Percentiles rank a stretch among this genome's conserved stretches.
Evolutionary conservation across 2,797 vertebrate species (phyloP).

Genomic region (Oreochromis grahami): DNA sequence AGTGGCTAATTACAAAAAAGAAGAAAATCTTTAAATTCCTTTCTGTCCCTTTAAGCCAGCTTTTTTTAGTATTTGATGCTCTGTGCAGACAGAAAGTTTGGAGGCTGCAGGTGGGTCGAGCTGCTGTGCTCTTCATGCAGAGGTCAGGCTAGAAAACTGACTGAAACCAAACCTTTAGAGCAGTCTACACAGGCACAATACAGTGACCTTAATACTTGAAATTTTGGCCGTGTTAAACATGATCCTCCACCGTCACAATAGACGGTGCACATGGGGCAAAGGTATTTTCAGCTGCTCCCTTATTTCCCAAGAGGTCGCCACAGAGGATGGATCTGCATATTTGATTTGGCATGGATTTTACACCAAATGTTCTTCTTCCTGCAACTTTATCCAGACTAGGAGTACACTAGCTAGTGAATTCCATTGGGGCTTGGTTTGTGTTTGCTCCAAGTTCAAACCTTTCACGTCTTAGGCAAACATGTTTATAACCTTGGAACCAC

Average conservation of each 20-base stretch:
- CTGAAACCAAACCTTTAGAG: not conserved
- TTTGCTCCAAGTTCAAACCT: not conserved
- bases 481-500: not conserved
- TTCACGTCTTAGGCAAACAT: not conserved
- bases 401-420: not conserved
- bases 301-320: not conserved
- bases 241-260: not conserved
- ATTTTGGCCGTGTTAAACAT: no score
- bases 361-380: not conserved
- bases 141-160: not conserved
- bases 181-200: not conserved
- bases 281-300: not conserved
- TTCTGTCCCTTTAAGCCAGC: not conserved
- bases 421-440: not conserved
- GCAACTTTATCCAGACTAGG: not conserved
- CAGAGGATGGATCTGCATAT: not conserved
- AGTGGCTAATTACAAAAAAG: not conserved
- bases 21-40: not conserved
- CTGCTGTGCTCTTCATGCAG: not conserved
- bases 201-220: not conserved
- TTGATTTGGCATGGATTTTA: not conserved
- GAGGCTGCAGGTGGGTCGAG: not conserved
- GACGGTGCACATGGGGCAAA: not conserved
- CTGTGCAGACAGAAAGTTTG: not conserved
- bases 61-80: fast-evolving